These are phyloP conservation scores for Crenichthys baileyi DNA, from an alignment of 2,797 vertebrate genomes.

Conservation along the genomic window DNA sequence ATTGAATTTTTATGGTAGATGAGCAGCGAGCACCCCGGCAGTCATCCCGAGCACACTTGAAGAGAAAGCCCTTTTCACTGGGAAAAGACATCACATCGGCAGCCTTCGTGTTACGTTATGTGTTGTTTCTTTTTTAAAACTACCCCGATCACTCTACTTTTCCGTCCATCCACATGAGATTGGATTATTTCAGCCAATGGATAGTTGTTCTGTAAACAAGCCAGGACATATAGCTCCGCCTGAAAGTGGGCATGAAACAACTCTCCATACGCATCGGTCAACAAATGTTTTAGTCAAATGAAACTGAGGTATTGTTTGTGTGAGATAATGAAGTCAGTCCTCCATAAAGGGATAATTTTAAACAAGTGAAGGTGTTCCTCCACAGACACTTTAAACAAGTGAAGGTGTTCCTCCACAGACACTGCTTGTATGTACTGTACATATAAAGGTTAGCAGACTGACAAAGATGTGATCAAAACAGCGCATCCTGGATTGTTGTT, in stretches of 20 bases:
- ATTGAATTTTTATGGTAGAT: conserved; percentile 58
- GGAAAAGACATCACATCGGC: conserved; percentile 59
- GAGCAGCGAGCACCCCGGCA: conserved; percentile 50
- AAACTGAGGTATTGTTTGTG: conserved; percentile 50
- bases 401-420: conserved; percentile 69
- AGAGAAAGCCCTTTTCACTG: conserved; percentile 57
- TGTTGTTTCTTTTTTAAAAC: conserved; percentile 37
- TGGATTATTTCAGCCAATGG: conserved; percentile 66
- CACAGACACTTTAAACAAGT: conserved; percentile 62
- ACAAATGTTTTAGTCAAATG: conserved; percentile 25
- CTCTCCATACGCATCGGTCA: conserved; percentile 31
- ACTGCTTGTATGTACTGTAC: conserved; percentile 84
- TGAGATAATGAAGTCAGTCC: conserved; percentile 60
- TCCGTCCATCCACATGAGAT: conserved; percentile 65
- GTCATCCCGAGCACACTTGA: conserved; percentile 50
- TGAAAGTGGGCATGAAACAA: conserved; percentile 51
- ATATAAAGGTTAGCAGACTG: conserved; percentile 76
- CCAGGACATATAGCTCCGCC: conserved; percentile 71
- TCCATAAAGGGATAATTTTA: conserved; percentile 60
- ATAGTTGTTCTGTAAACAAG: conserved; percentile 74
- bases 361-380: conserved; percentile 61
- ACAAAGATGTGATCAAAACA: conserved; percentile 63
- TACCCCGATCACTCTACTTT: conserved; percentile 56
- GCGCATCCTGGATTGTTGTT: conserved; percentile 51
- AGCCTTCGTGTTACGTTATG: conserved; percentile 55